Conservation (phyloP, 2,888 invertebrate species). For the Leucophenga maculata region DNA sequence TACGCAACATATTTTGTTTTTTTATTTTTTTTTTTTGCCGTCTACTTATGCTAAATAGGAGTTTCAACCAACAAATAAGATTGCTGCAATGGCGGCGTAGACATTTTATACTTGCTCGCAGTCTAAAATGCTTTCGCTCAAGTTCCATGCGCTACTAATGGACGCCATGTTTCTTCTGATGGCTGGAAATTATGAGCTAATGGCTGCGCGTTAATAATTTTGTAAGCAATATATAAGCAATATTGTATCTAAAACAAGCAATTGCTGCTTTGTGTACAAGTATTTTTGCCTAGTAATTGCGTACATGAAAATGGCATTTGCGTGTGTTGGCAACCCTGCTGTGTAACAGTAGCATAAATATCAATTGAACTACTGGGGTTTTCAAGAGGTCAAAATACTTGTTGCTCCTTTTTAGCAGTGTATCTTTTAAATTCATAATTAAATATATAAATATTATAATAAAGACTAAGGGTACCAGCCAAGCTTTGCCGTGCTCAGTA, state of each 20-base stretch:
- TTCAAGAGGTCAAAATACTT: neutral
- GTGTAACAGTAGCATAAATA: slow-evolving; percentile 21
- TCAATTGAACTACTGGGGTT: neutral
- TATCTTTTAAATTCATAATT: neutral
- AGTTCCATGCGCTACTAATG: slow-evolving; percentile 31
- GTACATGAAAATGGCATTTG: slow-evolving; percentile 58
- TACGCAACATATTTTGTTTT: slow-evolving; percentile 59
- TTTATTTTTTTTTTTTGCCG: slow-evolving; percentile 37
- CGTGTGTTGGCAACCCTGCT: slow-evolving; percentile 42
- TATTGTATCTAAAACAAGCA: slow-evolving; percentile 19
- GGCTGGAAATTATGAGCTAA: slow-evolving; percentile 56
- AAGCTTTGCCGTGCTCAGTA: no score
- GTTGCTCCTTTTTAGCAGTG: neutral
- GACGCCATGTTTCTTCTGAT: slow-evolving; percentile 40
- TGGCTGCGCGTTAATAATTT: slow-evolving; percentile 37
- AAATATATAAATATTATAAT: slow-evolving; percentile 3
- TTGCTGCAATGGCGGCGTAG: neutral
- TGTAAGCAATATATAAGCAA: neutral
- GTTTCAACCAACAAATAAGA: slow-evolving; percentile 26
- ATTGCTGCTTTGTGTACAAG: slow-evolving; percentile 32
- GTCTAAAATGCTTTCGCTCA: neutral
- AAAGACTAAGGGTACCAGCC: no score
- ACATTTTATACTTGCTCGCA: slow-evolving; percentile 34
- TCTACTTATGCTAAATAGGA: neutral
- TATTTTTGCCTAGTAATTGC: slow-evolving; percentile 56